A percentile compares a stretch with the other conserved stretches of the same genome.
Conservation (phyloP, 2,888 invertebrate species). For the Cantharis rustica region DNA sequence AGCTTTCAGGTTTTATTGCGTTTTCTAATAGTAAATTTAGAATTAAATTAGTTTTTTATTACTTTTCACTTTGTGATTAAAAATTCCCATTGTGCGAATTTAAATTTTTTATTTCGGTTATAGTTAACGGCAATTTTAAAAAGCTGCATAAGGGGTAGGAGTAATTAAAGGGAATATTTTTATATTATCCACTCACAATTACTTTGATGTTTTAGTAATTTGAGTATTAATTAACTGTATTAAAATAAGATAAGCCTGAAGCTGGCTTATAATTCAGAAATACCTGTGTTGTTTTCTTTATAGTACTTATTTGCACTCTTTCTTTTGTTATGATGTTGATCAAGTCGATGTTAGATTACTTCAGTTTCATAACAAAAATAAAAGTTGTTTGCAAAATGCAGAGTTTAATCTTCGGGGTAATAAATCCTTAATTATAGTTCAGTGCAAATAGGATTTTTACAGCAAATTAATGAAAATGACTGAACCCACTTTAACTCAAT, state of each 20-base stretch:
- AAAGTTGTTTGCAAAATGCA: neutral
- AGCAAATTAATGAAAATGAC: constrained; percentile 46
- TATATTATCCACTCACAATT: constrained; percentile 49
- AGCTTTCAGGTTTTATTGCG: neutral
- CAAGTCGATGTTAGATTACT: neutral
- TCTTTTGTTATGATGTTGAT: neutral
- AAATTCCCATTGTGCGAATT: neutral
- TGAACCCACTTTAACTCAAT: constrained; percentile 46
- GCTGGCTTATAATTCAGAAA: neutral
- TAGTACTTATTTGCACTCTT: neutral
- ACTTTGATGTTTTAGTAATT: constrained; percentile 48
- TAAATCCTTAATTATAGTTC: constrained; percentile 52
- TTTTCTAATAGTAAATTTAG: neutral
- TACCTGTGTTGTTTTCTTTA: neutral
- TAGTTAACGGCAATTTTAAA: constrained; percentile 5
- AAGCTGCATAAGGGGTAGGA: constrained; percentile 32
- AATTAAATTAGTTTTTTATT: neutral
- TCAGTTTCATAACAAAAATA: neutral
- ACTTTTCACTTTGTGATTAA: neutral
- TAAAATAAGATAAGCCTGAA: constrained; percentile 46
- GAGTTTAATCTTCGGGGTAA: neutral
- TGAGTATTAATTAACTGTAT: constrained; percentile 49
- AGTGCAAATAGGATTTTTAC: constrained; percentile 48
- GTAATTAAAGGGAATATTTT: constrained; percentile 47
- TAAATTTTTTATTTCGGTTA: neutral